Evolutionary conservation across 2,113 vertebrate species (phyloP).

Genomic region (human): GRCh38 chr2:120558001-120558500

Average conservation of each 20-base stretch:
- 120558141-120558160: not conserved
- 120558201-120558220: not conserved
- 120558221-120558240: not conserved
- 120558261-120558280: not conserved
- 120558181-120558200: rapidly evolving
- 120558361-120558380: no score
- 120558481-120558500: no score
- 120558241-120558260: not conserved
- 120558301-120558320: not conserved
- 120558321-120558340: no score
- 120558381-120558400: no score
- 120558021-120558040: not conserved
- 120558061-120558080: not conserved
- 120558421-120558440: no score
- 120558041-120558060: not conserved
- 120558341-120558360: no score
- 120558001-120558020: not conserved
- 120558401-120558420: no score
- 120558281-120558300: not conserved
- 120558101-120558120: not conserved
- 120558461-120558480: no score
- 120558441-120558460: no score
- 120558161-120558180: not conserved
- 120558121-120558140: not conserved
- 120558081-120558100: not conserved